phyloP scores from a whole-genome alignment of 2,797 vertebrate species.

The Catamblyrhynchus diadema region DNA sequence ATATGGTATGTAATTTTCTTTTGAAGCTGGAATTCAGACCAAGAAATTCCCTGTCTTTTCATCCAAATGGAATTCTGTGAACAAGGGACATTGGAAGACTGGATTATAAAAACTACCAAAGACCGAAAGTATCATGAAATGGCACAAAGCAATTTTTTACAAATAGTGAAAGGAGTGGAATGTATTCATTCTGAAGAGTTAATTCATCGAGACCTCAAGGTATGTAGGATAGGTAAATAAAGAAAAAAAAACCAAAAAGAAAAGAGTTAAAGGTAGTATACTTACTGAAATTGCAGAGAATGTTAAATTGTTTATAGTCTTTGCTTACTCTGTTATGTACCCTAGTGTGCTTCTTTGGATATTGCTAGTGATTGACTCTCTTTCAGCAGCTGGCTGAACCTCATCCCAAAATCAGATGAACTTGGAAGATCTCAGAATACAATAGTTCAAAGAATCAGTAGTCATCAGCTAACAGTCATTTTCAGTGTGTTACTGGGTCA shows the following conservation, averaged over 20 bases:
- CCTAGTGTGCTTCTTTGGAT: background rate
- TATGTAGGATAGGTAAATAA: constrained; percentile 32
- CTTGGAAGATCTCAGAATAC: background rate
- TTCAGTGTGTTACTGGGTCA: background rate
- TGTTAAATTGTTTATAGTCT: background rate
- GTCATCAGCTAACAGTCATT: background rate
- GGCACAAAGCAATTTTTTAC: constrained; percentile 68
- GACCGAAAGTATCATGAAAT: constrained; percentile 50
- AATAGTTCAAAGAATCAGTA: background rate
- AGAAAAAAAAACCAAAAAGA: background rate
- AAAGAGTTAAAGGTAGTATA: background rate
- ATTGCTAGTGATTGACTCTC: background rate
- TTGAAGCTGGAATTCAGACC: constrained; percentile 37
- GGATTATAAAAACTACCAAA: constrained; percentile 68
- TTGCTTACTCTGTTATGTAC: background rate
- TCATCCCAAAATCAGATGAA: background rate
- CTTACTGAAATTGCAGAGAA: background rate
- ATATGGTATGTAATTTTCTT: background rate
- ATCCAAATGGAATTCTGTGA: constrained; percentile 91
- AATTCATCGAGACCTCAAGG: constrained; percentile 94
- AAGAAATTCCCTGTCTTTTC: constrained; percentile 72
- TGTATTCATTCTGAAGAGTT: constrained; percentile 81
- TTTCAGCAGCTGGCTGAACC: background rate
- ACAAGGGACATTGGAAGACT: constrained; percentile 73
- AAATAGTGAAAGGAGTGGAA: constrained; percentile 80